Conservation (phyloP, 2,113 vertebrate genomes). For the Dromas ardeola region DNA sequence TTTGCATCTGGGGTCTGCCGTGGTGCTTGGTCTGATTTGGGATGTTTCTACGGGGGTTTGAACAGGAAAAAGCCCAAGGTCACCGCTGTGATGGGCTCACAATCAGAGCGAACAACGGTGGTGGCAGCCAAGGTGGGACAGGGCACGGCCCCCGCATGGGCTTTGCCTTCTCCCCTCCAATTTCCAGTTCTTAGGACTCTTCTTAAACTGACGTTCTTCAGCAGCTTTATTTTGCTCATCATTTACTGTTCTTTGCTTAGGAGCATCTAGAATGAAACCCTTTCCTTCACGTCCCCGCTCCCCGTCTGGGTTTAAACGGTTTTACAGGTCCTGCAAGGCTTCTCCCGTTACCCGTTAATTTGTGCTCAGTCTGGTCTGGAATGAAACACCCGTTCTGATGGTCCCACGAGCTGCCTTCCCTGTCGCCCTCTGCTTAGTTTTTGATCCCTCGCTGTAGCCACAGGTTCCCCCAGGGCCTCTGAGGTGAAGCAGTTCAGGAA, state of each 20-base stretch:
- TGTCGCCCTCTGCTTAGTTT: background rate
- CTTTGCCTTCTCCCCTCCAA: background rate
- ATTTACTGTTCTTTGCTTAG: background rate
- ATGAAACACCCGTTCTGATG: background rate
- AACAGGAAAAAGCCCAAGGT: background rate
- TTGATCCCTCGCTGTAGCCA: background rate
- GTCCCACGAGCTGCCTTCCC: background rate
- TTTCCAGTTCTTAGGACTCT: background rate
- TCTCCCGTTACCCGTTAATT: accelerated
- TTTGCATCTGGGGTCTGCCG: background rate
- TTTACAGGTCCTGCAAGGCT: background rate
- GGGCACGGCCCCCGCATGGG: background rate
- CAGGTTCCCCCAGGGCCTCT: conserved; percentile 30
- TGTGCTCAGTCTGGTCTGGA: background rate
- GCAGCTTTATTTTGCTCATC: background rate
- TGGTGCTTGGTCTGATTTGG: background rate
- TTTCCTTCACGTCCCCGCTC: background rate
- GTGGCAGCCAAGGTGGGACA: background rate
- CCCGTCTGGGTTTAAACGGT: background rate
- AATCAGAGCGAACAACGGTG: background rate
- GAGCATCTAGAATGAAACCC: background rate
- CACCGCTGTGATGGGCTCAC: background rate
- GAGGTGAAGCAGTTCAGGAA: conserved; percentile 61
- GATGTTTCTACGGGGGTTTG: background rate
- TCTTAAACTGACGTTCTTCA: background rate